These are phyloP conservation scores for Phaedon cochleariae DNA, from an alignment of 2,888 invertebrate genomes.

Conservation along the genomic window DNA sequence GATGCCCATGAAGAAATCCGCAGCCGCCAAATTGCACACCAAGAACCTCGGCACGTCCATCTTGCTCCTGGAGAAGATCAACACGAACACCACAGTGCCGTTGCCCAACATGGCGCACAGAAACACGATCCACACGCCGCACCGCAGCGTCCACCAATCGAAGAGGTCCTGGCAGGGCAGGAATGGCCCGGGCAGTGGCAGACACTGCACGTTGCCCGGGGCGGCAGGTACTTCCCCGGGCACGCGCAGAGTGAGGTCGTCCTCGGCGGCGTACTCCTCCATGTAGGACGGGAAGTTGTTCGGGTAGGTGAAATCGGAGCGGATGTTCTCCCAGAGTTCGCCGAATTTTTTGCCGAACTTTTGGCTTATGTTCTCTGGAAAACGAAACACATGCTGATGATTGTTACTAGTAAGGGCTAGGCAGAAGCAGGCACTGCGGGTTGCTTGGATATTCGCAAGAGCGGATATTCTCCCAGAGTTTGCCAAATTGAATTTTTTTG, in stretches of 20 bases:
- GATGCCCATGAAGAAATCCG: conserved; percentile 97
- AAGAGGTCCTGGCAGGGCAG: conserved; percentile 95
- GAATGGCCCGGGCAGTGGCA: conserved; percentile 91
- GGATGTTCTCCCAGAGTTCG: conserved; percentile 75
- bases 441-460: too few species aligned
- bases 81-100: conserved; percentile 93
- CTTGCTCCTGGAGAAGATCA: conserved; percentile 89
- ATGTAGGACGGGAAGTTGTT: conserved; percentile 75
- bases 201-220: conserved; percentile 72
- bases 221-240: conserved; percentile 47
- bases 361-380: conserved; percentile 75
- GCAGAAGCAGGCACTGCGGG: too few species aligned
- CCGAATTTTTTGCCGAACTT: conserved; percentile 76
- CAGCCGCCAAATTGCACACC: conserved; percentile 95
- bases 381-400: too few species aligned
- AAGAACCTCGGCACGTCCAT: conserved; percentile 97
- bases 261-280: conserved; percentile 78
- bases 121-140: conserved; percentile 98
- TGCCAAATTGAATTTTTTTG: too few species aligned
- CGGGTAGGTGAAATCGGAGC: conserved; percentile 75
- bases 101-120: conserved; percentile 95
- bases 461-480: too few species aligned
- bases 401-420: too few species aligned
- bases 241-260: conserved; percentile 59
- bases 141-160: conserved; percentile 97